Base-by-base conservation (phyloP, 2,888 invertebrate genomes). In the Plagodis dolabraria region DNA sequence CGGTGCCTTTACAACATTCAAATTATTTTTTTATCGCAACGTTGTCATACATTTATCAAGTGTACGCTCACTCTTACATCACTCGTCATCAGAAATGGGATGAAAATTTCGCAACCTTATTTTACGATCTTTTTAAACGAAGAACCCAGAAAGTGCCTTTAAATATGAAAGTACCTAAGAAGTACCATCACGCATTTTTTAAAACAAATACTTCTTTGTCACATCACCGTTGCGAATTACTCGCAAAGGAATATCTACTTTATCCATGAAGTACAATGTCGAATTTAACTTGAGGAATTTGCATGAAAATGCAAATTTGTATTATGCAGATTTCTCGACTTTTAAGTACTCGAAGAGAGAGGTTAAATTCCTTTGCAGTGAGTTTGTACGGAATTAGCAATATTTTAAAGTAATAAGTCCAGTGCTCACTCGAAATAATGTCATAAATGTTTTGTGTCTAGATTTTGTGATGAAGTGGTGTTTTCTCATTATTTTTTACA, bases 61-160 rank as follows among this genome's bases (percentile, higher is more conserved):
- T 72, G 64, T 75, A 63, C 61, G 67, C 67, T 68, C 67, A 68
- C 70, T 75, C 68, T 77, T 71, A 72, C 64, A 80, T 78, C 53
- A 43, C 12, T 33, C 42, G 40, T 47, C 48, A 83, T 78, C 74
- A 77, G 76, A 75, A 75, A 75, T 76, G 82, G 85, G 80, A 80
- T 83, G 84, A 87, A 86, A 40, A 80, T 85, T 80, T 45, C 49
- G 53, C 33, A 22, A 36, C 44, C 57, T 51, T 51, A 42, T 74
- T 87, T 87, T 85, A 87, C 79, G 85, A 80, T 60, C 69, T 74
- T 82, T 84, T 82, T 80, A 83, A 85, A 85, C 79, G 81, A 82
- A 76, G 74, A 77, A 76, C 73, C 72, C 69, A 67, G 68, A 66
- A 46, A 50, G 65, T 72, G 51, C 47, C 51, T 45, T 52, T 12